Percentiles rank a stretch among this genome's conserved stretches.
Evolutionary conservation across 2,888 invertebrate genomes (phyloP).

Genomic region (Patella caerulea): DNA sequence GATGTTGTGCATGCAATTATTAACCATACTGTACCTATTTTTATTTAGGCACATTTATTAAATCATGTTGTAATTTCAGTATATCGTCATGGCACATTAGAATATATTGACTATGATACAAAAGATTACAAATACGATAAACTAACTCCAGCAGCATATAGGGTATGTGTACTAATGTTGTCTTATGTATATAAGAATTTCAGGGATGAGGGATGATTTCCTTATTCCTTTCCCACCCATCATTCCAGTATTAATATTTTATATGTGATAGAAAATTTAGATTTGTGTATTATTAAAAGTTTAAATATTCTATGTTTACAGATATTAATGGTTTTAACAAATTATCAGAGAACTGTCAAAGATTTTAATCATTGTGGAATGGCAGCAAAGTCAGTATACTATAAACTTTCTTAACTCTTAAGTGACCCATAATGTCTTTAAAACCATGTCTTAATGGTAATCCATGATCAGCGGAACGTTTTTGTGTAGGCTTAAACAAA

Average conservation of each 20-base stretch:
- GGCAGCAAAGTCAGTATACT: conserved; percentile 29
- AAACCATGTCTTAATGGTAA: too few relatives aligned
- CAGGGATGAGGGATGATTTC: too few relatives aligned
- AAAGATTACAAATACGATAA: conserved; percentile 34
- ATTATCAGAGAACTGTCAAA: conserved; percentile 38
- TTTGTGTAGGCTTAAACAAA: too few relatives aligned
- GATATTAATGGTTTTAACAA: conserved; percentile 40
- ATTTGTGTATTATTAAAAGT: not conserved
- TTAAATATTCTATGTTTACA: conserved; percentile 12
- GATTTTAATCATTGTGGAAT: conserved; percentile 38
- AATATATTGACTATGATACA: conserved; percentile 43
- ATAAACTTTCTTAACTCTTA: too few relatives aligned
- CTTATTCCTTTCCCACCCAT: too few relatives aligned
- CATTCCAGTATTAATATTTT: too few relatives aligned
- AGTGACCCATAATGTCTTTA: too few relatives aligned
- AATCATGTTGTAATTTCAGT: conserved; percentile 25
- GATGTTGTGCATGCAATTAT: too few relatives aligned
- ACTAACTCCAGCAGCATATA: conserved; percentile 34
- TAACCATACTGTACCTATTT: not conserved
- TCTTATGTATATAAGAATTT: too few relatives aligned
- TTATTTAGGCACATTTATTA: not conserved
- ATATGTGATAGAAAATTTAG: too few relatives aligned
- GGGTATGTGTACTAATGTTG: conserved; percentile 23
- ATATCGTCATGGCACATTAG: conserved; percentile 36
- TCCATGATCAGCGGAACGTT: too few relatives aligned